Evolutionary conservation across 2,888 invertebrate genomes (phyloP).

Genomic region (Pachymerium ferrugineum): DNA sequence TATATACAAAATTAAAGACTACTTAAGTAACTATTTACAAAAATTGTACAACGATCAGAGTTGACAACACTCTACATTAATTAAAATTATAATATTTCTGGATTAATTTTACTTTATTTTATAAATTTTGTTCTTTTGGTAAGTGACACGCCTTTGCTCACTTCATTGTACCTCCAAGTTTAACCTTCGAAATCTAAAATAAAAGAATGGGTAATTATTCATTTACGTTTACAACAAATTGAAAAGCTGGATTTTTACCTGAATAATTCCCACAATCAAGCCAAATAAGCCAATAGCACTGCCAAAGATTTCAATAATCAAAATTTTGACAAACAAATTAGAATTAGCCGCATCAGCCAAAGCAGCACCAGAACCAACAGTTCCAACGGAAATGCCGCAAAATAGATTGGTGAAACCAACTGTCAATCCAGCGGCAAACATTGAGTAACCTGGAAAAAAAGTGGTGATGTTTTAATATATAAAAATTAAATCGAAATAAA

Average conservation of each 20-base stretch:
- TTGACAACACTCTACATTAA: no score
- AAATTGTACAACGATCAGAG: no score
- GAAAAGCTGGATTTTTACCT: slow-evolving; percentile 52
- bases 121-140: neutral
- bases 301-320: slow-evolving; percentile 98
- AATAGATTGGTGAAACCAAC: slow-evolving; percentile 94
- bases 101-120: neutral
- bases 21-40: no score
- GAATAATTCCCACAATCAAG: slow-evolving; percentile 94
- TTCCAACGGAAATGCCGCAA: slow-evolving; percentile 94
- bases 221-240: neutral
- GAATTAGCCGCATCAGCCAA: slow-evolving; percentile 96
- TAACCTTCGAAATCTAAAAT: slow-evolving; percentile 62
- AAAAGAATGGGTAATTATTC: slow-evolving; percentile 33
- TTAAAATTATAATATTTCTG: neutral
- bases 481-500: neutral
- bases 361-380: slow-evolving; percentile 96
- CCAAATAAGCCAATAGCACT: slow-evolving; percentile 99
- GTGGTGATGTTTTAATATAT: neutral
- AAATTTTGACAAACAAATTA: slow-evolving; percentile 91
- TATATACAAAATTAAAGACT: no score
- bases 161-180: slow-evolving; percentile 56
- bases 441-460: slow-evolving; percentile 69
- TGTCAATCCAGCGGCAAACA: slow-evolving; percentile 93
- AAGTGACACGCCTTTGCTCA: slow-evolving; percentile 52